Evolutionary conservation across 37 sponge, comb jelly and placozoan genomes (phyloP).

Genomic region (Tethya wilhelma): DNA sequence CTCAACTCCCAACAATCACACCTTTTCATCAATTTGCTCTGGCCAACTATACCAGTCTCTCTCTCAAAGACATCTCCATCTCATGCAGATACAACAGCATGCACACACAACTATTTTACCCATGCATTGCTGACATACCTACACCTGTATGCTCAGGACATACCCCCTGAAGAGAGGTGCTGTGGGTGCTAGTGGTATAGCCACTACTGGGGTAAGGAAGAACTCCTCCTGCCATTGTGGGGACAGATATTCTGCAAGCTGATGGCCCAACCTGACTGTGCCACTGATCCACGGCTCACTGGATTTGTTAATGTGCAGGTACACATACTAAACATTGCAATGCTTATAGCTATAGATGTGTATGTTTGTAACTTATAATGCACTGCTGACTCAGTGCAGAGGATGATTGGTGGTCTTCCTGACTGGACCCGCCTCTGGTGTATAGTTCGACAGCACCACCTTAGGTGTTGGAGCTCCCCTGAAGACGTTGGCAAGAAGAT

Average conservation of each 20-base stretch:
- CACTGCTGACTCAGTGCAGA: slow-evolving; percentile 15
- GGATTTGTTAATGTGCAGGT: slow-evolving; percentile 92
- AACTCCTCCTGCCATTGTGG: slow-evolving; percentile 89
- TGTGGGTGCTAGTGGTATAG: slow-evolving; percentile 74
- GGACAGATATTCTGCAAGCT: slow-evolving; percentile 89
- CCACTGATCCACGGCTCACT: slow-evolving; percentile 42
- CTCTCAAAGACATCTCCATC: slow-evolving; percentile 51
- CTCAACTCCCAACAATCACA: too few species aligned
- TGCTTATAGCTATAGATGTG: background rate
- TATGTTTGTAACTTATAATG: background rate
- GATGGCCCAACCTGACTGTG: slow-evolving; percentile 86
- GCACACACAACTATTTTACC: background rate
- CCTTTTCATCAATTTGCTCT: slow-evolving; percentile 70
- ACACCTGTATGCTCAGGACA: slow-evolving; percentile 21
- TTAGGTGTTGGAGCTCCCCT: slow-evolving; percentile 88
- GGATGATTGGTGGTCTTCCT: slow-evolving; percentile 88
- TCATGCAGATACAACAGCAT: slow-evolving; percentile 31
- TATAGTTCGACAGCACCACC: slow-evolving; percentile 84
- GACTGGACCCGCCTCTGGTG: slow-evolving; percentile 93
- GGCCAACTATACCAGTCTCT: slow-evolving; percentile 69
- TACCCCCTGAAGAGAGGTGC: slow-evolving; percentile 74
- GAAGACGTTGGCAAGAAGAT: slow-evolving; percentile 91
- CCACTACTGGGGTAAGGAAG: slow-evolving; percentile 56
- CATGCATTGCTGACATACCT: background rate
- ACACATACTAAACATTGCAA: background rate